These are phyloP conservation scores for Acleris cristana DNA, from an alignment of 2,888 invertebrate genomes.

Conservation along the genomic window DNA sequence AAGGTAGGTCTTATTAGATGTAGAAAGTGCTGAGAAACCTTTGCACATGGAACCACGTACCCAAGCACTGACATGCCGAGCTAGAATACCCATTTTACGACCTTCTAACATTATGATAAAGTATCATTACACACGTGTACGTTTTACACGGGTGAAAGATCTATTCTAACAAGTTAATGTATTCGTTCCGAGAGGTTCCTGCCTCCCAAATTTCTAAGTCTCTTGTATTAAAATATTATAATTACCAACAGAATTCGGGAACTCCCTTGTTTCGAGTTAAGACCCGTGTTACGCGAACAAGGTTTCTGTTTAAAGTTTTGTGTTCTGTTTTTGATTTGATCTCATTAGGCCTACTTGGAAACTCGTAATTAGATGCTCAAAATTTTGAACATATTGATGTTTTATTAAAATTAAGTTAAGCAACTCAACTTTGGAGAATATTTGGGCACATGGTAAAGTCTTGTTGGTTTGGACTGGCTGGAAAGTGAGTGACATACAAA, in stretches of 20 bases:
- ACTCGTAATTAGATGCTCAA: constrained; percentile 27
- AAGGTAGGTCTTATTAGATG: no score
- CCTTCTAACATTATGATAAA: not conserved
- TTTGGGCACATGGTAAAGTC: no score
- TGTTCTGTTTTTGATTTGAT: constrained; percentile 33
- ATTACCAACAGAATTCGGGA: constrained; percentile 19
- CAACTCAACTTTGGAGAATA: no score
- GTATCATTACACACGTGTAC: not conserved
- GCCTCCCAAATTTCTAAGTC: constrained; percentile 28
- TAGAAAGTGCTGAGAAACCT: no score
- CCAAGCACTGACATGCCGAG: no score
- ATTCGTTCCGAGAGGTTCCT: constrained; percentile 16
- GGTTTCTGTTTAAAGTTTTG: constrained; percentile 23
- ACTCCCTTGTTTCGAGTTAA: constrained; percentile 16
- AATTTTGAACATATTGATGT: constrained; percentile 12
- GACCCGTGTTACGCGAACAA: constrained; percentile 18
- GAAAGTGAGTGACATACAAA: no score
- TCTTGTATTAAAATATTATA: constrained; percentile 37
- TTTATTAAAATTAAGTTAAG: no score
- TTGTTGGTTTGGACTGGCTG: no score
- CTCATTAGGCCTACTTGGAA: constrained; percentile 20
- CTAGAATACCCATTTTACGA: no score
- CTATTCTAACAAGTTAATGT: constrained; percentile 18
- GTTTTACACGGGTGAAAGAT: not conserved
- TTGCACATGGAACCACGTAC: no score